A percentile compares a stretch with the other conserved stretches of the same genome.
Evolutionary conservation across 2,113 vertebrate genomes (phyloP).

Genomic region (Psilopogon haemacephalus): DNA sequence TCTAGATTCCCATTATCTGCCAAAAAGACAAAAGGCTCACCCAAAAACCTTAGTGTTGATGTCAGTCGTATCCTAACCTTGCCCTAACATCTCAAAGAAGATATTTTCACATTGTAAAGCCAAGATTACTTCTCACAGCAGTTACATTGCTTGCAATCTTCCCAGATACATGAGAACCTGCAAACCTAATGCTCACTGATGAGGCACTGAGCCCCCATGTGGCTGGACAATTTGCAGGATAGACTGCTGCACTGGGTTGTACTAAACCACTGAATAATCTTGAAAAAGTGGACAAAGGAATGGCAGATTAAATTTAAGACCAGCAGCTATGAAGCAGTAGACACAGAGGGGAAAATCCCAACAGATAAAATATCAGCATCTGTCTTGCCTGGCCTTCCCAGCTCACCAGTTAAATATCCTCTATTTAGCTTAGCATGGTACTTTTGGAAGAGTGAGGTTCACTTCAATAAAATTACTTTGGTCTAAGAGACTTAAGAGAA

Average conservation of each 20-base stretch:
- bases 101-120: neutral
- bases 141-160: neutral
- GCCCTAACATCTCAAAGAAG: neutral
- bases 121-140: neutral
- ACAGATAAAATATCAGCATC: neutral
- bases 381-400: neutral
- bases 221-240: neutral
- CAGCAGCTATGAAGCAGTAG: neutral
- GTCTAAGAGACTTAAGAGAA: neutral
- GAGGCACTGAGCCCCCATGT: fast-evolving
- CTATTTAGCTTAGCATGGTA: neutral
- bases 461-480: neutral
- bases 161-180: neutral
- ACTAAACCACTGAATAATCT: neutral
- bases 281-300: neutral
- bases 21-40: neutral
- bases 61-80: neutral
- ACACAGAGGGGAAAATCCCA: fast-evolving
- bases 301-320: neutral
- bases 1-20: neutral
- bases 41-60: neutral
- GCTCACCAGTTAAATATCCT: neutral
- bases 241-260: neutral
- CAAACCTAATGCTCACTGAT: neutral
- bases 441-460: neutral